phyloP scores from a whole-genome alignment of 2,113 vertebrate species.

The Silurus asotus region DNA sequence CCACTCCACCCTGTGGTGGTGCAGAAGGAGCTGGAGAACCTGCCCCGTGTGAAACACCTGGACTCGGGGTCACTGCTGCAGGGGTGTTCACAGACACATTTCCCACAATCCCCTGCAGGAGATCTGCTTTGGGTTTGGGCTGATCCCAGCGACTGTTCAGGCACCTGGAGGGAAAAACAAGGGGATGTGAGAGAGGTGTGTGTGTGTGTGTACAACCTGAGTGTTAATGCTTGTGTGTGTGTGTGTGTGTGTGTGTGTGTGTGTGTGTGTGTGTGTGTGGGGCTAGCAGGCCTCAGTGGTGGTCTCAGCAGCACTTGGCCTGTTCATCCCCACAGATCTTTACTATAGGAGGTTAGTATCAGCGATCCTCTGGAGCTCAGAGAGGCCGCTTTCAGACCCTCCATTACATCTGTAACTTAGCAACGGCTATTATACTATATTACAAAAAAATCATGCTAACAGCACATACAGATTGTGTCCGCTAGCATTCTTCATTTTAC shows the following conservation, averaged over 20 bases:
- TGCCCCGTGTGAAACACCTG: background rate
- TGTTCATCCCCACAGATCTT: constrained; percentile 74
- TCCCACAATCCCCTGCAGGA: constrained; percentile 57
- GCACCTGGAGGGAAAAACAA: constrained; percentile 60
- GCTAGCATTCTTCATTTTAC: background rate
- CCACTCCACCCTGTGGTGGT: constrained; percentile 75
- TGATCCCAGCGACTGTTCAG: constrained; percentile 75
- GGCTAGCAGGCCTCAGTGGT: constrained; percentile 71
- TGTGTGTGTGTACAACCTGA: background rate
- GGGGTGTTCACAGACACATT: constrained; percentile 34
- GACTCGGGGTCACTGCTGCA: background rate
- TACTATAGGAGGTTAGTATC: constrained; percentile 83
- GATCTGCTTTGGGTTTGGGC: constrained; percentile 59
- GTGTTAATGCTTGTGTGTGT: background rate
- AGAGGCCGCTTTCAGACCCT: constrained; percentile 79
- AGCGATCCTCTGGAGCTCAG: constrained; percentile 63
- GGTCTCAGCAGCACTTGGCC: constrained; percentile 38
- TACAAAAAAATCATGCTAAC: no score
- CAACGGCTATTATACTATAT: background rate
- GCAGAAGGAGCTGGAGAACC: background rate
- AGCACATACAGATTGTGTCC: background rate
- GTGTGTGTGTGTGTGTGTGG: constrained; percentile 68
- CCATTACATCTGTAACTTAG: constrained; percentile 51
- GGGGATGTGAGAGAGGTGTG: background rate
- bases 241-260: background rate